Conservation (phyloP, 1,140 invertebrate species). For the Agrypnia vestita region DNA sequence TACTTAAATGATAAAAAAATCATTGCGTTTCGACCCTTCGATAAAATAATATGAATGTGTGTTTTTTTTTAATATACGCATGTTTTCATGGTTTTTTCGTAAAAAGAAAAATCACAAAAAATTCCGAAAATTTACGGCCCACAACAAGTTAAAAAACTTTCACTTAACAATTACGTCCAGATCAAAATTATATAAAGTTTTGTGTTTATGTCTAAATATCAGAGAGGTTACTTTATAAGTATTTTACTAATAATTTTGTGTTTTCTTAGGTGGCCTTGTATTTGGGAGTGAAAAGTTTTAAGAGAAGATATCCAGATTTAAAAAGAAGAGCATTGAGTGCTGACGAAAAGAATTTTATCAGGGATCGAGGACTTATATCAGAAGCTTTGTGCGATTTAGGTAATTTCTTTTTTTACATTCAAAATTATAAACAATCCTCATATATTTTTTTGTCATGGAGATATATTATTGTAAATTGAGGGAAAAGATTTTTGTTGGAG, state of each 20-base stretch:
- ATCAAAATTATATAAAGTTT: no score
- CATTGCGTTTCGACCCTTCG: no score
- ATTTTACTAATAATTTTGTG: not conserved
- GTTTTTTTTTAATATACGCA: no score
- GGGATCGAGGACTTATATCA: constrained; percentile 88
- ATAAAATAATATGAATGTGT: no score
- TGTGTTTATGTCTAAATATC: no score
- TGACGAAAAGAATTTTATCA: constrained; percentile 91
- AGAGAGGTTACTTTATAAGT: not conserved
- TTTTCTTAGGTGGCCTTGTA: constrained; percentile 88
- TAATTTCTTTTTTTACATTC: constrained; percentile 63
- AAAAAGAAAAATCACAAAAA: no score
- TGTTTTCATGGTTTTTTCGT: no score
- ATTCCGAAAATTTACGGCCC: no score
- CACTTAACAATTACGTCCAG: no score
- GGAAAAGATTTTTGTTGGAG: not conserved
- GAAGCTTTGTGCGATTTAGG: constrained; percentile 94
- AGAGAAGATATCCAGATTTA: constrained; percentile 94
- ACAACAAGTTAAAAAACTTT: no score
- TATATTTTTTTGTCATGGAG: not conserved
- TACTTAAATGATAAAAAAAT: no score
- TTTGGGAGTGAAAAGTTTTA: constrained; percentile 95
- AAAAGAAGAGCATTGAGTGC: constrained; percentile 88
- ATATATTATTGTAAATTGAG: not conserved
- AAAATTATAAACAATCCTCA: not conserved